Conservation (phyloP, 2,113 vertebrate genomes). For the Cinclus cinclus region DNA sequence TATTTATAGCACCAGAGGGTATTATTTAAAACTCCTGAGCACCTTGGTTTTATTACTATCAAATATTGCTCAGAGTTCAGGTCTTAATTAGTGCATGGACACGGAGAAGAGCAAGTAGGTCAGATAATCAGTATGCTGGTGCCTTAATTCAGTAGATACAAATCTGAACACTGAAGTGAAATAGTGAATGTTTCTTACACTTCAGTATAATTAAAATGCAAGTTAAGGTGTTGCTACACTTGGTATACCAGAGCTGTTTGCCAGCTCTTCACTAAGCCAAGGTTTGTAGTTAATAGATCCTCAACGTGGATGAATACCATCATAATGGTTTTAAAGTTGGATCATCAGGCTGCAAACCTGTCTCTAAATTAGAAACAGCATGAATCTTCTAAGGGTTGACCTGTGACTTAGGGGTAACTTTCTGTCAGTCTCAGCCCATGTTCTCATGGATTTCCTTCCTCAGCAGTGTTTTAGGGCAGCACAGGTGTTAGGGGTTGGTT, state of each 20-base stretch:
- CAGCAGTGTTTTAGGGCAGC: neutral
- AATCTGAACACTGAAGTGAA: neutral
- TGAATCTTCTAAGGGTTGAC: neutral
- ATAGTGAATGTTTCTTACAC: neutral
- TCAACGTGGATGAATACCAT: neutral
- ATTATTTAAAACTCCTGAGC: neutral
- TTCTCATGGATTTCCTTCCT: neutral
- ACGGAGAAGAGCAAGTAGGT: neutral
- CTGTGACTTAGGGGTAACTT: neutral
- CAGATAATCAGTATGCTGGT: neutral
- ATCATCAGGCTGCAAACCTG: neutral
- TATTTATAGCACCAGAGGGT: neutral
- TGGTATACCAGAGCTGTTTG: neutral
- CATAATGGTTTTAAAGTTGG: neutral
- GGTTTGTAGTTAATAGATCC: neutral
- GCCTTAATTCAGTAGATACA: neutral
- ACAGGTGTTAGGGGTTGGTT: no score
- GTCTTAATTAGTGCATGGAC: slow-evolving; percentile 10
- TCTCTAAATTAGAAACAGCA: neutral
- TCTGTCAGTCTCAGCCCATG: neutral
- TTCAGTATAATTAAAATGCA: neutral
- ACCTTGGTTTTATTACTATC: neutral
- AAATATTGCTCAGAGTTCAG: neutral
- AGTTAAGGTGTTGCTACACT: neutral
- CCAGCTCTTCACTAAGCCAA: neutral